These are phyloP conservation scores for Thecophora atra DNA, from an alignment of 2,888 invertebrate species.

Conservation along the genomic window DNA sequence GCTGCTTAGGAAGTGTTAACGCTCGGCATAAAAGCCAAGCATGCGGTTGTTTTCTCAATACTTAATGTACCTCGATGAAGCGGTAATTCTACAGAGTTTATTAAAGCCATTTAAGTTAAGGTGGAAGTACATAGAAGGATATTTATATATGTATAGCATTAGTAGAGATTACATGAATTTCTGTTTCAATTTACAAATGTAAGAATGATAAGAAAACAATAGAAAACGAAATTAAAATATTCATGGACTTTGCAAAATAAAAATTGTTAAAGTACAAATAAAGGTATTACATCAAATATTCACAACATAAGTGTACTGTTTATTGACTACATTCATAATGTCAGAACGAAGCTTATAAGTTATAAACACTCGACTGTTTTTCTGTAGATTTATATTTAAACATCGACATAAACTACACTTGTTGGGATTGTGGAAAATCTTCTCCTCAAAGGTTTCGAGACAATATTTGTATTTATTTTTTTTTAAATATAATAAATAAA, in stretches of 20 bases:
- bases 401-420: not conserved
- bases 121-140: constrained; percentile 48
- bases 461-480: too few relatives aligned
- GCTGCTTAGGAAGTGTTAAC: not conserved
- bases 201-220: not conserved
- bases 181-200: not conserved
- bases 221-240: not conserved
- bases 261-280: not conserved
- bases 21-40: constrained; percentile 14
- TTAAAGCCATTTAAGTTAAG: constrained; percentile 52
- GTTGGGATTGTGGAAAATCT: too few relatives aligned
- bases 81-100: constrained; percentile 63
- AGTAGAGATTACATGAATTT: constrained; percentile 37
- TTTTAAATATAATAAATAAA: too few relatives aligned
- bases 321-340: not conserved
- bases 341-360: not conserved
- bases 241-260: not conserved
- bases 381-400: not conserved
- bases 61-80: constrained; percentile 64
- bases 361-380: too few relatives aligned
- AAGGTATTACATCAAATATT: not conserved
- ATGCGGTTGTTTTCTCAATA: constrained; percentile 38
- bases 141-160: constrained; percentile 47
- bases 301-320: not conserved
- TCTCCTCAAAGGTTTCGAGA: too few relatives aligned